These are phyloP conservation scores for Salvelinus alpinus DNA, from an alignment of 2,113 vertebrate genomes.

Conservation along the genomic window DNA sequence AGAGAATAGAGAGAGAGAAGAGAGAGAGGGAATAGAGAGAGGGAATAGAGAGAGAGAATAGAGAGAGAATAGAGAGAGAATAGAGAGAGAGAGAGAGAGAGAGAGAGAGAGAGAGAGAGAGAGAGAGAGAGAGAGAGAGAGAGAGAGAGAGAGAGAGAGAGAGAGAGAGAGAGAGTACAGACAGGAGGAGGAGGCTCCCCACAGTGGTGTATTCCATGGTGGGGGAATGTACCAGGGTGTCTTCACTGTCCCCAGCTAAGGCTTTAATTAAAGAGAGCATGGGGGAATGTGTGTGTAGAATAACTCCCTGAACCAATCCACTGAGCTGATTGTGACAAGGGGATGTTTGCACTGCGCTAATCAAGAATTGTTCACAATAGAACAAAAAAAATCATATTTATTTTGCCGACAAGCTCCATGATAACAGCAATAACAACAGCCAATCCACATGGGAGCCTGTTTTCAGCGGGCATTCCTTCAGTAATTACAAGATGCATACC, in stretches of 20 bases:
- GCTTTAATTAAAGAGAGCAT: slow-evolving; percentile 52
- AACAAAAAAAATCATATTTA: slow-evolving; percentile 52
- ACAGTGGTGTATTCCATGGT: slow-evolving; percentile 41
- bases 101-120: neutral
- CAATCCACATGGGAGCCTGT: slow-evolving; percentile 48
- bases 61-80: too few relatives aligned
- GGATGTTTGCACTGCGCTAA: slow-evolving; percentile 62
- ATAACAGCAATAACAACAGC: slow-evolving; percentile 63
- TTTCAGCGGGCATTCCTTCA: slow-evolving; percentile 51
- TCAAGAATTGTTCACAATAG: slow-evolving; percentile 53
- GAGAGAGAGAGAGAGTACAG: too few relatives aligned
- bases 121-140: neutral
- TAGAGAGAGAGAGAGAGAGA: too few relatives aligned
- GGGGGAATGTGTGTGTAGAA: neutral
- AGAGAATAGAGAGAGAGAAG: too few relatives aligned
- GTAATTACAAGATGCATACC: slow-evolving; percentile 69
- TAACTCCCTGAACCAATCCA: slow-evolving; percentile 2
- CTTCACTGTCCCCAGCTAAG: slow-evolving; percentile 21
- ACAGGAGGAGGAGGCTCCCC: neutral
- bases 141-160: too few relatives aligned
- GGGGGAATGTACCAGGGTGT: slow-evolving; percentile 36
- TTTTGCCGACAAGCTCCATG: slow-evolving; percentile 52
- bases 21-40: too few relatives aligned
- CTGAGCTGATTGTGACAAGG: slow-evolving; percentile 36
- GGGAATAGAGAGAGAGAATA: too few relatives aligned